Base-by-base conservation (phyloP, 2,888 invertebrate genomes). In the Diplolepis rosae region DNA sequence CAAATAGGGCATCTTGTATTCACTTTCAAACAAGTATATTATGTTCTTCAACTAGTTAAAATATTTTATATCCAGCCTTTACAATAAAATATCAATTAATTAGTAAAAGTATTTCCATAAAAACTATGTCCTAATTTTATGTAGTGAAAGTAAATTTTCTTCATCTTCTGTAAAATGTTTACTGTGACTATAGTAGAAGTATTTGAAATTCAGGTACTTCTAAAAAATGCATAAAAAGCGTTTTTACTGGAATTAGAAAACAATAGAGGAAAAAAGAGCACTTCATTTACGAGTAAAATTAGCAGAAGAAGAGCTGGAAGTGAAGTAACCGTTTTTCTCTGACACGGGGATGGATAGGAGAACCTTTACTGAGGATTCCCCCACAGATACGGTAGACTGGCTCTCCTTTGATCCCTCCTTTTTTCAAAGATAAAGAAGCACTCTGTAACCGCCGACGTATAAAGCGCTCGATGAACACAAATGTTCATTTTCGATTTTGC, bases 351-450 rank as follows among this genome's bases (percentile, higher is more conserved):
- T 61, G 35, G 35, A 61, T 61, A n/a, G 35, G 7, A 24, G 39
- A 13, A 13, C 24, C 39, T 61, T 39, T 35, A 39, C 24, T 35
- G 24, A 35, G 61, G 35, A 61, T 61, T 61, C 39, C 35, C 22
- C 39, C n/a, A 7, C 61, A 39, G 39, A 61, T 35, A 32, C 61
- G 61, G 24, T 1, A 39, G 61, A 61, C 61, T 61, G 24, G 61
- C 39, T 61, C 24, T 35, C 35, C 35, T 61, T 61, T 61, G 61
- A 61, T 61, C 61, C 61, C 1, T 0, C 35, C n/a, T 18, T 61
- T 39, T 61, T 61, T 61, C n/a, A 61, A 61, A 61, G 61, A 61
- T 61, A 61, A 61, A 61, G 61, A 61, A 39, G 24, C 56, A 54
- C 39, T 39, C n/a, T 24, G 61, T 35, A 35, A 24, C 39, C n/a